Evolutionary conservation across 2,888 invertebrate genomes (phyloP), one percentile per base, ranked within the genome.

Genomic region (Trissoscelio sp.): DNA sequence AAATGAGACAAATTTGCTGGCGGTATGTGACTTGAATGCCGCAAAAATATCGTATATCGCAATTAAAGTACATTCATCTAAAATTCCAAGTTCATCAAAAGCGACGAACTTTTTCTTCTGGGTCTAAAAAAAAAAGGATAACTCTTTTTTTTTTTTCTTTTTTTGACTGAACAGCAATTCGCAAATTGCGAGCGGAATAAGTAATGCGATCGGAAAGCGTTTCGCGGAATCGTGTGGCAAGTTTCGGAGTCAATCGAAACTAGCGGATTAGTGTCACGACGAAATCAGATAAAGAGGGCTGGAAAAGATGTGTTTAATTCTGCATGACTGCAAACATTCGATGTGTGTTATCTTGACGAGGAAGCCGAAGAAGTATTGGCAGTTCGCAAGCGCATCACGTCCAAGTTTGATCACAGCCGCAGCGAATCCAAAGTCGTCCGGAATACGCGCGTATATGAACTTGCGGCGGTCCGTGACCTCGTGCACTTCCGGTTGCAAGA

Each of bases 381-480:
- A 72, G 72, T 79, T 73, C 53, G 44, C 67, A 73, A 22, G 34
- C 73, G 57, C 81, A 79, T 73, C 79, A 48, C 77, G 75, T 62
- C 22, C 44, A 48, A 75, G 60, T 67, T 75, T 66, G 46, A 70
- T 69, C 66, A 64, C 24, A 14, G 39, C 55, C 42, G 67, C 34
- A 55, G 69, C 14, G 39, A 48, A 78, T 53, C 62, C 44, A 20
- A 67, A 60, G 72, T 60, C 57, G 79, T n/a, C 18, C 58, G 46
- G 37, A 58, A 57, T 64, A 46, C 64, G 64, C 64, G 64, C 44
- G 73, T 48, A 11, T 60, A 69, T 69, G 77, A 77, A 78, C 81
- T 67, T 64, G 83, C 62, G 81, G 79, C 83, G 85, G 87, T 86
- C 85, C 87, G 78, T 88, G 88, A 88, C 87, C 88, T 85, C 87